Conservation (phyloP, 2,113 vertebrate genomes). For the Hydrochoerus hydrochaeris region DNA sequence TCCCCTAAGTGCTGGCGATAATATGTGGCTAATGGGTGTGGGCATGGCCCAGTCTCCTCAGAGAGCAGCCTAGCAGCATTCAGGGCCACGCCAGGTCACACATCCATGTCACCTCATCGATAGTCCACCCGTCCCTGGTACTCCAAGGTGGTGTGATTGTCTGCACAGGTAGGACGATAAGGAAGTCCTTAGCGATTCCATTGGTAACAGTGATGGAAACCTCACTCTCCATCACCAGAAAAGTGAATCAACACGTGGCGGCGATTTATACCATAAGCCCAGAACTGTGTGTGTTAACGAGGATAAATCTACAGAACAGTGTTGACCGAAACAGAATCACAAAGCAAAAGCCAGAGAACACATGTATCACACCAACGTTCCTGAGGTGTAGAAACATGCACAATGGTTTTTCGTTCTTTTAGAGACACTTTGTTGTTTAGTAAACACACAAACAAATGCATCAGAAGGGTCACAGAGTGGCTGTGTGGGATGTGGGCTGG, state of each 20-base stretch:
- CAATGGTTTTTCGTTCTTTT: accelerated
- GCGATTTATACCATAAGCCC: neutral
- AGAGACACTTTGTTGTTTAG: neutral
- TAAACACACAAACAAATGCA: neutral
- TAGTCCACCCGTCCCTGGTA: neutral
- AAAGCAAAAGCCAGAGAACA: neutral
- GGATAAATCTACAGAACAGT: neutral
- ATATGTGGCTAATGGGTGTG: neutral
- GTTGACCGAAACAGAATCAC: accelerated
- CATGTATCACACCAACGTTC: accelerated
- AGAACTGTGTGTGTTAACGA: neutral
- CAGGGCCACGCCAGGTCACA: neutral
- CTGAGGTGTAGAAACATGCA: neutral
- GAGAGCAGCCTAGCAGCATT: neutral
- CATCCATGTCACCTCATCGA: neutral
- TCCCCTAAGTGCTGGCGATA: neutral
- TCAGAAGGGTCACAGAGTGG: neutral
- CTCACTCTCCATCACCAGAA: neutral
- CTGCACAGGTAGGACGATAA: neutral
- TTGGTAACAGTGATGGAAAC: neutral
- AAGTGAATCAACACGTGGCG: neutral
- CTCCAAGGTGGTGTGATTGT: neutral
- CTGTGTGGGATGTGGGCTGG: neutral
- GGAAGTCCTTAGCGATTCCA: too few species aligned
- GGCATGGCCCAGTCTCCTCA: neutral